phyloP scores from a whole-genome alignment of 1,140 invertebrate species.

The Drosophila serrata region DNA sequence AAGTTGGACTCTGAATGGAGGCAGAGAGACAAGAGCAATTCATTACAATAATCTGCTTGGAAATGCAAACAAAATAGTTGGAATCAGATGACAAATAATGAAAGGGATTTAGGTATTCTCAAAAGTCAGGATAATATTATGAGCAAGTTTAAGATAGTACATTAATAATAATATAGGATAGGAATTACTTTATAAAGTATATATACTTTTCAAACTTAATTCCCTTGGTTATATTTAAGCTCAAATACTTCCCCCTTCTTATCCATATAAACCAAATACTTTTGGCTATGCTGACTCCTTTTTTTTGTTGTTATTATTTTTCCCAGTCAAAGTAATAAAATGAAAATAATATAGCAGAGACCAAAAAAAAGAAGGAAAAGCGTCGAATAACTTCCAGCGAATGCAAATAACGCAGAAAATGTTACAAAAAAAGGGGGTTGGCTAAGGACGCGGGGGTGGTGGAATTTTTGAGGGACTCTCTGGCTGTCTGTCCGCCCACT shows the following conservation, averaged over 20 bases:
- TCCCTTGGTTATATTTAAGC: neutral
- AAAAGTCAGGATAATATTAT: conserved; percentile 6
- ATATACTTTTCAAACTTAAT: neutral
- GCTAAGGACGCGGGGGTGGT: neutral
- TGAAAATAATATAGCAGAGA: conserved; percentile 60
- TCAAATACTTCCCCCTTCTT: neutral
- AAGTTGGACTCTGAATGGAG: conserved; percentile 22
- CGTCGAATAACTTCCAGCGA: conserved; percentile 55
- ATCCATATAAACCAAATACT: conserved; percentile 34
- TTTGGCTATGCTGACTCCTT: conserved; percentile 1
- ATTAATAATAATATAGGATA: neutral
- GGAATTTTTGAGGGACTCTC: neutral
- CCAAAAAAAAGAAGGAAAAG: conserved; percentile 2
- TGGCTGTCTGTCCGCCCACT: neutral
- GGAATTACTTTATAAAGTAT: neutral
- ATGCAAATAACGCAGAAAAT: conserved; percentile 68
- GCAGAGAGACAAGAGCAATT: conserved; percentile 37
- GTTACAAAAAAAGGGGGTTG: conserved; percentile 14
- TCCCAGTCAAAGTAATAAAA: conserved; percentile 36
- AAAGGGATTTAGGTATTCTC: neutral
- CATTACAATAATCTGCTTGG: conserved; percentile 54
- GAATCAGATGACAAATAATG: conserved; percentile 27
- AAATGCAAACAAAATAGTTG: conserved; percentile 52
- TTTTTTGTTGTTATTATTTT: conserved; percentile 10
- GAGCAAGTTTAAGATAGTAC: neutral